Conservation (phyloP, 2,888 invertebrate genomes). For the Lypha dubia region DNA sequence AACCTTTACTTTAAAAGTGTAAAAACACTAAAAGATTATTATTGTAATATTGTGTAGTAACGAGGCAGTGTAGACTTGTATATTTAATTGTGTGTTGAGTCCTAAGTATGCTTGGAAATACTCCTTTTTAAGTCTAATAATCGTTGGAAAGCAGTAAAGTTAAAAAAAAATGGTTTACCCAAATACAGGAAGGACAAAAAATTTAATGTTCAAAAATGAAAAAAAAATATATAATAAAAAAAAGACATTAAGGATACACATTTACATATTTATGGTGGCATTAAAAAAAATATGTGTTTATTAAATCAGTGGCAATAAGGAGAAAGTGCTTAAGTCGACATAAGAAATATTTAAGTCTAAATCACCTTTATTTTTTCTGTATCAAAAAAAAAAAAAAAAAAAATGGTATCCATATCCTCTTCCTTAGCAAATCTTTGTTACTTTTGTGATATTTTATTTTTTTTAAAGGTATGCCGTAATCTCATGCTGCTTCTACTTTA, state of each 20-base stretch:
- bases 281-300: conserved; percentile 31
- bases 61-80: background rate
- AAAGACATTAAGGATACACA: background rate
- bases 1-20: conserved; percentile 28
- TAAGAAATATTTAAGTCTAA: too few relatives aligned
- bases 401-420: too few relatives aligned
- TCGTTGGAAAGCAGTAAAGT: conserved; percentile 59
- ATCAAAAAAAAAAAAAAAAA: too few relatives aligned
- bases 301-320: background rate
- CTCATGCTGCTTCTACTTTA: too few relatives aligned
- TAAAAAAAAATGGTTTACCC: conserved; percentile 19
- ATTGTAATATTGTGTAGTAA: background rate
- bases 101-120: conserved; percentile 52
- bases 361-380: too few relatives aligned
- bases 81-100: conserved; percentile 24
- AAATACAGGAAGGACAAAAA: conserved; percentile 8
- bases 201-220: conserved; percentile 35
- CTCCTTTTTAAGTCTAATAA: conserved; percentile 68
- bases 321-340: too few relatives aligned
- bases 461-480: too few relatives aligned
- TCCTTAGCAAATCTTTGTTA: too few relatives aligned
- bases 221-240: conserved; percentile 37
- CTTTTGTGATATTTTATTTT: too few relatives aligned
- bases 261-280: conserved; percentile 34
- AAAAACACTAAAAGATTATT: background rate